Evolutionary conservation across 2,113 vertebrate genomes (phyloP), one percentile per base, ranked within the genome.

Genomic region (Argyrosomus japonicus): DNA sequence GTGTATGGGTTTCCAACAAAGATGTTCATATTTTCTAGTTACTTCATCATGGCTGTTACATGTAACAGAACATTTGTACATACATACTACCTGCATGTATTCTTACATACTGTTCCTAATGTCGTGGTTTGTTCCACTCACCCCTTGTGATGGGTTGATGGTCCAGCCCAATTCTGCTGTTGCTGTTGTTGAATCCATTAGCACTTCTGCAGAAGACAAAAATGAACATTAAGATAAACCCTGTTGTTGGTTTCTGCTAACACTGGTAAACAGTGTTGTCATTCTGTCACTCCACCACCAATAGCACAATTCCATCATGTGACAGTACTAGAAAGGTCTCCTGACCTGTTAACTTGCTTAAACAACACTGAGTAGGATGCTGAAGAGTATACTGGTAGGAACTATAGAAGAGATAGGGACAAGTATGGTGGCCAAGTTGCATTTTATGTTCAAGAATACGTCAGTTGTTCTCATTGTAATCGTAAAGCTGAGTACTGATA

Each of bases 171-270:
- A 95, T 90, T 99, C 98, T 23, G 98, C 97, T 0, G 98, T 99
- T 0, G 98, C 98, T 0, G 97, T 98, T 0, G 97, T 99, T 51
- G 98, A 99, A 83, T 99, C 98, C 98, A 99, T 99, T 90, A 99
- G 91, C 0, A 96, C 97, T 93, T 99, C 98, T 99, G 95, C 48
- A 90, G 79, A 79, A 54, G 12, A 58, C 21, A 67, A 54, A 69
- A 77, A 82, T 9, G 14, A 65, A 3, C 7, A 29, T 60, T 27
- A 29, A 29, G 3, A 57, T 25, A 12, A 56, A 23, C 12, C 54
- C 56, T 18, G 6, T 4, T 29, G 17, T 58, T 56, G 11, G n/a
- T 27, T 29, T 36, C 25, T 60, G 57, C 27, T 9, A n/a, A 54
- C 29, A 32, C 29, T 32, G 29, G 29, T 32, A 32, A 32, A 32